Evolutionary conservation across 2,797 vertebrate genomes (phyloP), one percentile per base, ranked within the genome.

Genomic region (Myoxocephalus aenaeus): DNA sequence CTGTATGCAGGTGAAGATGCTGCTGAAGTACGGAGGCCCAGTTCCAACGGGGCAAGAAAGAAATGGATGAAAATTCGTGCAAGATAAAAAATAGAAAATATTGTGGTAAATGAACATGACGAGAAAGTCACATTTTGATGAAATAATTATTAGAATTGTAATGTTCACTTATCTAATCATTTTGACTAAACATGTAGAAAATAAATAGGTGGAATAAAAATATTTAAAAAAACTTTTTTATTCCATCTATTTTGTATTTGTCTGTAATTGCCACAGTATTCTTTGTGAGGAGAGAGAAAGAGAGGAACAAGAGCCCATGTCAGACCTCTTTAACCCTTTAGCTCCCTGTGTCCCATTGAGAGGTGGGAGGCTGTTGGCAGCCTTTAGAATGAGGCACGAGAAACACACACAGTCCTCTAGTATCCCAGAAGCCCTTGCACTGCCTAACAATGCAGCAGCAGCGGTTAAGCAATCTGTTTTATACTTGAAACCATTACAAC

Each of bases 371-470:
- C 96, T 98, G 97, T 97, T 97, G 95, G 89, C 93, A 97, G 97
- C 96, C 97, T 98, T 98, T 98, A 98, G 95, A 96, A 96, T 94
- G 96, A 97, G 96, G 95, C 96, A 96, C 96, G 96, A 97, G 97
- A 97, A 97, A 96, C 96, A 97, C 96, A 96, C 96, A 94, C 94
- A 92, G 89, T 94, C 94, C 93, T 91, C 77, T 79, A 61, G 84
- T 92, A 74, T 91, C 87, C 93, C 95, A 93, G 91, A 93, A 91
- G 86, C 92, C 87, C 32, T 88, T 82, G 73, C 81, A 85, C 89
- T 67, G 68, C 86, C 91, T 87, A 71, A 83, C 89, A 94, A 90
- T 85, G 89, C 92, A 95, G 93, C 91, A 95, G 88, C 83, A 58
- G 80, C 64, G 40, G 42, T 40, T 2, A 20, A 3, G 13, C 6